These are phyloP conservation scores for Gavia stellata DNA, from an alignment of 2,113 vertebrate species.

Conservation along the genomic window DNA sequence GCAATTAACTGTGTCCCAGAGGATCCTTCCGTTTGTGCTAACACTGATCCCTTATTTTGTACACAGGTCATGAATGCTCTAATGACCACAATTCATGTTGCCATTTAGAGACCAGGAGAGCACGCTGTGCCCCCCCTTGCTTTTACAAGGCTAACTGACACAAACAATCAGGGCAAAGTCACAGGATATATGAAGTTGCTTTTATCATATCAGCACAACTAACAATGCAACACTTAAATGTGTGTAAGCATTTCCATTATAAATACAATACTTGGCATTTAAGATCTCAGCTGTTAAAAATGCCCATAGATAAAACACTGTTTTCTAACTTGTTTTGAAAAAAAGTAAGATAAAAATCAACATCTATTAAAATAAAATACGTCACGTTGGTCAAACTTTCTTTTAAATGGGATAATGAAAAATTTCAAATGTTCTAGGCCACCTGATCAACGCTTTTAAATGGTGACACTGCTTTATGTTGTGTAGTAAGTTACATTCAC, in stretches of 20 bases:
- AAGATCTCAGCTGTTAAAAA: neutral
- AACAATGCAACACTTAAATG: neutral
- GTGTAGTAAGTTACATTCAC: neutral
- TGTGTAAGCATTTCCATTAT: neutral
- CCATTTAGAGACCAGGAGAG: neutral
- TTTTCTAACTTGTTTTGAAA: neutral
- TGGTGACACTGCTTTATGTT: neutral
- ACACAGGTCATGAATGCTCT: slow-evolving; percentile 22
- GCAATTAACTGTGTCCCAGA: slow-evolving; percentile 15
- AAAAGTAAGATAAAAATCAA: neutral
- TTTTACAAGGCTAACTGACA: neutral
- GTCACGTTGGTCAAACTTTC: neutral
- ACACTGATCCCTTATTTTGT: neutral
- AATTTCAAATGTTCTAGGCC: neutral
- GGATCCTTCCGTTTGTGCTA: neutral
- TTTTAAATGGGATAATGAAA: neutral
- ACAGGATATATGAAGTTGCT: neutral
- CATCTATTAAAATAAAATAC: neutral
- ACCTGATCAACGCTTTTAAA: neutral
- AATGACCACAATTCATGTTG: slow-evolving; percentile 14
- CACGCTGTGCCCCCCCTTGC: neutral
- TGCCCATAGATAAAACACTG: neutral
- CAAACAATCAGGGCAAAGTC: neutral
- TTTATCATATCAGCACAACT: neutral
- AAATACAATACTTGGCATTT: neutral